phyloP scores from a whole-genome alignment of 2,113 vertebrate species.

The Picathartes gymnocephalus region DNA sequence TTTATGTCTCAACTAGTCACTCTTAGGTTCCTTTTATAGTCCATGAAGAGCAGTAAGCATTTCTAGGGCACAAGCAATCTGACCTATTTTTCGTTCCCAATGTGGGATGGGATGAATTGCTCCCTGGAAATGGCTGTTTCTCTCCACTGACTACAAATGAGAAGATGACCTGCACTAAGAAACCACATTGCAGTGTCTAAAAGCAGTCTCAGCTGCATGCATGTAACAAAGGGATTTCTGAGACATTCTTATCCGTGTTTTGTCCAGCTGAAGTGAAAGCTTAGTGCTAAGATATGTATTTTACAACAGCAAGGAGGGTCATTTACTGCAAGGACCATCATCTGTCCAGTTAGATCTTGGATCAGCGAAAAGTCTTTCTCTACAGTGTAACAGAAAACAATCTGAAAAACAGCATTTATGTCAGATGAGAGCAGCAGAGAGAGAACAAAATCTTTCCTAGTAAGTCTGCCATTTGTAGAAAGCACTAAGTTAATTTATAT shows the following conservation, averaged over 20 bases:
- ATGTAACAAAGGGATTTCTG: not conserved
- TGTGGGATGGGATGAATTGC: not conserved
- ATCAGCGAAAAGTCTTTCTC: not conserved
- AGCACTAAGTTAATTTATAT: not conserved
- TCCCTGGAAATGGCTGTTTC: not conserved
- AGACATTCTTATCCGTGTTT: not conserved
- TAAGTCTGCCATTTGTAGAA: not conserved
- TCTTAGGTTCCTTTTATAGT: not conserved
- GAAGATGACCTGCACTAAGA: not conserved
- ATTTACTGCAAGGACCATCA: not conserved
- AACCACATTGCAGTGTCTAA: not conserved
- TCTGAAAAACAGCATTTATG: not conserved
- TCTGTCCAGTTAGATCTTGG: not conserved
- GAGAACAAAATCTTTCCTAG: not conserved
- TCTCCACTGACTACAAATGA: not conserved
- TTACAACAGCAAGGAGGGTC: not conserved
- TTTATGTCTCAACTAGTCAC: not conserved
- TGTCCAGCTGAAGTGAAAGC: not conserved
- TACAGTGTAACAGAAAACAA: not conserved
- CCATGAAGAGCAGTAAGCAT: not conserved
- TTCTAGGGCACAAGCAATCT: conserved; percentile 30
- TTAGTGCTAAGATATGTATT: not conserved
- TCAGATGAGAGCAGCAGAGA: not conserved
- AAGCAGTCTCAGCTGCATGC: not conserved
- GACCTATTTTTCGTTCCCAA: not conserved